Evolutionary conservation across 2,797 vertebrate species (phyloP).

Genomic region (Rhinogobio ventralis): DNA sequence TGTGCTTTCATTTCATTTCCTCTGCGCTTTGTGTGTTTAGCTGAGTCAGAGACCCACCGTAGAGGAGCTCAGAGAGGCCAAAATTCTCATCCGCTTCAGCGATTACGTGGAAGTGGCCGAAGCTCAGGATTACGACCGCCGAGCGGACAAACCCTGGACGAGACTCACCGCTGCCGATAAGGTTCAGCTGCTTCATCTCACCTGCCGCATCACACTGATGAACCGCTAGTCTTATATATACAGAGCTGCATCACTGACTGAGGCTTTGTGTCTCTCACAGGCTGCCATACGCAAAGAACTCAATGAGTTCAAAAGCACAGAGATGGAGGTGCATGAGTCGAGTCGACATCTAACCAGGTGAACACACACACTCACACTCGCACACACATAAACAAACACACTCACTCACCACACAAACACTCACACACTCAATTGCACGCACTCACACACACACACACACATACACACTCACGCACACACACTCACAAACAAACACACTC

Average conservation of each 20-base stretch:
- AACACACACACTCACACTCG: not conserved
- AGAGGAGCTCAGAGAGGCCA: constrained; percentile 93
- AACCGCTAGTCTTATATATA: no score
- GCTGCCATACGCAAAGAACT: constrained; percentile 98
- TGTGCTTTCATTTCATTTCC: not conserved
- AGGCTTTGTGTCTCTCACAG: constrained; percentile 71
- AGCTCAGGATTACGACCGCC: constrained; percentile 95
- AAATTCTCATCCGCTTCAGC: constrained; percentile 97
- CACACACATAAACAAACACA: not conserved
- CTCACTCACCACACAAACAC: no score
- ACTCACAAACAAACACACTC: no score
- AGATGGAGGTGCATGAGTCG: constrained; percentile 99
- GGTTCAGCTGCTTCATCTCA: constrained; percentile 70
- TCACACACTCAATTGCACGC: no score
- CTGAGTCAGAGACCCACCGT: constrained; percentile 96
- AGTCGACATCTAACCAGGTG: constrained; percentile 98
- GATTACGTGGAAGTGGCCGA: constrained; percentile 97
- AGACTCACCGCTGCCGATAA: constrained; percentile 95
- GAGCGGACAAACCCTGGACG: constrained; percentile 98
- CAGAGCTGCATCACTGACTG: no score
- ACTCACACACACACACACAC: no score
- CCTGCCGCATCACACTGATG: no score
- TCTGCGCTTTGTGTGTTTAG: constrained; percentile 68
- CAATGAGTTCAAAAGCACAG: constrained; percentile 99
- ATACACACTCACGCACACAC: no score